Evolutionary conservation across 2,888 invertebrate species (phyloP).

Genomic region (Ferrisia virgata): DNA sequence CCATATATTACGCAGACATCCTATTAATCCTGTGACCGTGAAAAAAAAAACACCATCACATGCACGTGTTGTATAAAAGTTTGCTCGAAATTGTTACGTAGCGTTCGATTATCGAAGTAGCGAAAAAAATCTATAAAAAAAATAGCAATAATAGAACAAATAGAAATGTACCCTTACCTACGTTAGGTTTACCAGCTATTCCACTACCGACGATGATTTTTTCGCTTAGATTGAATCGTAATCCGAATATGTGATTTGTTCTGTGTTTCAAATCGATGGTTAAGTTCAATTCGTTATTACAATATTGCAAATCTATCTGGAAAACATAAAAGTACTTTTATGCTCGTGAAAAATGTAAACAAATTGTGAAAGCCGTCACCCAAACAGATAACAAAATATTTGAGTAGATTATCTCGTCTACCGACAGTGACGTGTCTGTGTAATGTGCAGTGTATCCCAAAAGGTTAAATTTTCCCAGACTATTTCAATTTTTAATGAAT

Average conservation of each 20-base stretch:
- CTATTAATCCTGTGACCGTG: conserved; percentile 68
- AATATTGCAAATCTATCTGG: conserved; percentile 56
- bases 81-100: background rate
- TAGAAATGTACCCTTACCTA: conserved; percentile 48
- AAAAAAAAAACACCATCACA: background rate
- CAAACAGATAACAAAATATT: background rate
- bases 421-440: background rate
- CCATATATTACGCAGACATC: conserved; percentile 85
- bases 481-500: too few relatives aligned
- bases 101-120: too few relatives aligned
- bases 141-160: too few relatives aligned
- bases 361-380: conserved; percentile 2
- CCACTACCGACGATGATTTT: conserved; percentile 78
- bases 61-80: background rate
- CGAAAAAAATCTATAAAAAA: background rate
- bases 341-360: background rate
- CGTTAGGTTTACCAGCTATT: conserved; percentile 60
- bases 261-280: conserved; percentile 74
- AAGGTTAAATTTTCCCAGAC: background rate
- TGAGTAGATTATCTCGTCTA: background rate
- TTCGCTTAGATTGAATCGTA: conserved; percentile 67
- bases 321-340: conserved; percentile 36
- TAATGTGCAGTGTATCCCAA: background rate
- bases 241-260: conserved; percentile 65
- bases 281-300: conserved; percentile 69